phyloP scores from a whole-genome alignment of 2,113 vertebrate species.

The Columba livia region DNA sequence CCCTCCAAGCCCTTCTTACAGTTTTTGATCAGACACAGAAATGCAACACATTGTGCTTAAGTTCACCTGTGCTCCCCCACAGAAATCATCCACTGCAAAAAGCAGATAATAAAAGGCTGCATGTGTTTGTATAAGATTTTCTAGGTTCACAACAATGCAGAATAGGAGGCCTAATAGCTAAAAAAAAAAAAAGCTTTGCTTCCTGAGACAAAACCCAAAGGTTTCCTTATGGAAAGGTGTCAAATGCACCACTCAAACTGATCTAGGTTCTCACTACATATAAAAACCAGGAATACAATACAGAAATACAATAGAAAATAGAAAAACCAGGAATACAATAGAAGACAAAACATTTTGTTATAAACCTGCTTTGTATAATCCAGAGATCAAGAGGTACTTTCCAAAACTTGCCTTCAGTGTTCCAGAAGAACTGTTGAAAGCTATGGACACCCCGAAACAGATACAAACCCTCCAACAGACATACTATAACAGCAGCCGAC shows the following conservation, averaged over 20 bases:
- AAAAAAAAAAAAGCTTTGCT: background rate
- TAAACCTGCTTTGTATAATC: background rate
- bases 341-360: background rate
- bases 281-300: no score
- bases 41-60: background rate
- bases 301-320: no score
- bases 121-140: background rate
- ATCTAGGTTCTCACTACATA: background rate
- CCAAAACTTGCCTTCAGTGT: background rate
- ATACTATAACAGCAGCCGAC: background rate
- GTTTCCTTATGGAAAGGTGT: background rate
- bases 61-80: background rate
- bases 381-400: background rate
- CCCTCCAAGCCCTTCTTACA: background rate
- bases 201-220: background rate
- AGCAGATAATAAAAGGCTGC: background rate
- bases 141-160: background rate
- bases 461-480: background rate
- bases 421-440: background rate
- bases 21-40: background rate
- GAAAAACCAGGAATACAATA: background rate
- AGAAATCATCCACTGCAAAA: background rate
- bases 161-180: background rate
- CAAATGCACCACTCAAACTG: background rate
- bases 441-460: background rate